Percentiles rank a stretch among this genome's conserved stretches.
Conservation (phyloP, 30 jellyfish, hydroid and myxozoan genomes). For the Turritopsis dohrnii region DNA sequence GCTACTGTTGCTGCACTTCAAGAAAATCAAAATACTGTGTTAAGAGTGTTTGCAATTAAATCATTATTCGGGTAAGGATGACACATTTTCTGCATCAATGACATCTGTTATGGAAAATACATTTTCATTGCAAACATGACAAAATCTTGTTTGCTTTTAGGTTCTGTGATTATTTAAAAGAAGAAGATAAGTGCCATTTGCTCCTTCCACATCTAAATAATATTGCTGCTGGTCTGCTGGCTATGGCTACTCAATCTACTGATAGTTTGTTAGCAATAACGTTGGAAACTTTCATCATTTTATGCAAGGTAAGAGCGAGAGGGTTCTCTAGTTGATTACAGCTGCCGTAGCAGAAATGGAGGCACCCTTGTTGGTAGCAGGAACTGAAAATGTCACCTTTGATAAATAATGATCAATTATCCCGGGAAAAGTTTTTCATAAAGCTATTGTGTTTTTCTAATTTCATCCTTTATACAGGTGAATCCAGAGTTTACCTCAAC, state of each 20-base stretch:
- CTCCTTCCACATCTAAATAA: conserved; percentile 46
- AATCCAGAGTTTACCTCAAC: conserved; percentile 56
- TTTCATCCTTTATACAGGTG: conserved; percentile 33
- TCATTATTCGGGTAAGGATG: conserved; percentile 67
- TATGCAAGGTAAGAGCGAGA: conserved; percentile 7
- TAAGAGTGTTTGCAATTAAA: conserved; percentile 70
- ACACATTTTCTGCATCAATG: no score
- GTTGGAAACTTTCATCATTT: conserved; percentile 54
- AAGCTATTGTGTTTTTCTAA: background rate
- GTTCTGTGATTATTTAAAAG: conserved; percentile 61
- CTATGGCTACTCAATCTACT: conserved; percentile 62
- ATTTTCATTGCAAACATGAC: background rate
- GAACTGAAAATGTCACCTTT: no score
- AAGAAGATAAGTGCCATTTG: conserved; percentile 33
- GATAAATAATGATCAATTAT: no score
- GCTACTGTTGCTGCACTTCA: conserved; percentile 65
- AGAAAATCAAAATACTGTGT: conserved; percentile 48
- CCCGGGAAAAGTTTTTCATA: no score
- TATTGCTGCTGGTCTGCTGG: conserved; percentile 58
- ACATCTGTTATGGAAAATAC: no score
- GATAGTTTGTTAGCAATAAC: conserved; percentile 78
- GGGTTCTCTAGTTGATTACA: background rate
- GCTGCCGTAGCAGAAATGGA: no score
- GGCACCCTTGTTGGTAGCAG: no score
- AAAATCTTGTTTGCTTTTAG: conserved; percentile 20